Evolutionary conservation across 23 tunicate genomes (phyloP), one percentile per base, ranked within the genome.

Genomic region (Clavelina lepadiformis): DNA sequence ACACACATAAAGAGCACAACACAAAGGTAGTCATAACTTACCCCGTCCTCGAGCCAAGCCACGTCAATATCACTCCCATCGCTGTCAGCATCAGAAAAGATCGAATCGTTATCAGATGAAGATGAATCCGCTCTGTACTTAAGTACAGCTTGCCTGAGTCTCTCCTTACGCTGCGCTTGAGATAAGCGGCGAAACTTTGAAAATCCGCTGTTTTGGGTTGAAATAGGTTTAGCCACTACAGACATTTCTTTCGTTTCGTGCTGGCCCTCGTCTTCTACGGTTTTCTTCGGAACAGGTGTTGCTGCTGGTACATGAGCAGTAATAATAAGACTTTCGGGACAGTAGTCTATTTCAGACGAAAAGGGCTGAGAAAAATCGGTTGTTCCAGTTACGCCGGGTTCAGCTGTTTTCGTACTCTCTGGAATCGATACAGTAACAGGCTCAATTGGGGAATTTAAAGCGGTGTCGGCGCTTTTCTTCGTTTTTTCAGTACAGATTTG

Each of bases 31-130:
- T n/a, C n/a, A n/a, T n/a, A 3, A 78, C 84, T 78, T 58, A 78
- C 84, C 32, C 57, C 52, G 19, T 33, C 74, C 8, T 68, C 75
- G 2, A 78, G 61, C 84, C 84, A 78, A 5, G 62, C 60, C 68
- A 46, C 2, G 27, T 68, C 74, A 23, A 57, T 71, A 2, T 78
- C 84, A 34, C 68, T 62, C 1, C 29, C 68, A 58, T 71, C 36
- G 7, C 75, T 47, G 49, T 49, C 38, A 1, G 35, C 69, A 51
- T 68, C 75, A 5, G 84, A 78, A 19, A 78, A 38, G 0, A 68
- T 31, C 24, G 84, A 78, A 7, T 54, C 60, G 69, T 47, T 49
- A 23, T 68, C 74, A 28, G 58, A 38, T 7, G 20, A 27, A 34
- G 68, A 36, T 37, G 22, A 35, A 15, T 66, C 72, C 11, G 36